These are phyloP conservation scores for Drosophila ezoana DNA, from an alignment of 2,888 invertebrate species.

Conservation along the genomic window DNA sequence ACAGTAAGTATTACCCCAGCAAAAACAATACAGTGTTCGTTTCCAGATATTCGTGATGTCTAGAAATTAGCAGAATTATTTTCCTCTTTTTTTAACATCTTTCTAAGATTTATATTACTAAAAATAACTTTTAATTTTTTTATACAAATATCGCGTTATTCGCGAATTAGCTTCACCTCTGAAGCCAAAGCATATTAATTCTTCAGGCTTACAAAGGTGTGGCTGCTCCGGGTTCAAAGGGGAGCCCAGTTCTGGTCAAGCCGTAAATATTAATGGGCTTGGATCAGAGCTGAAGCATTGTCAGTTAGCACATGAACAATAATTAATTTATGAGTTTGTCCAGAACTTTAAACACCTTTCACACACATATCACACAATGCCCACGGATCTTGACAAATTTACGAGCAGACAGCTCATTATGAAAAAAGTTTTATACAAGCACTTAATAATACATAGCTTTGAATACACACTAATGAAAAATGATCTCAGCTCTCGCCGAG, in stretches of 20 bases:
- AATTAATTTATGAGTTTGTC: constrained; percentile 70
- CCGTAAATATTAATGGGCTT: constrained; percentile 42
- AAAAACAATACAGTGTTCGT: background rate
- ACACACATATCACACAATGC: constrained; percentile 23
- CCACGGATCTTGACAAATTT: constrained; percentile 63
- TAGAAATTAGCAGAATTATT: too few relatives aligned
- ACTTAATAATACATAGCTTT: constrained; percentile 21
- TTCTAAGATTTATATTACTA: too few relatives aligned
- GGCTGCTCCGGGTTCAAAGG: constrained; percentile 37
- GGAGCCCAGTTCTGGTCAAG: constrained; percentile 8
- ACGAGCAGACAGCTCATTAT: constrained; percentile 71
- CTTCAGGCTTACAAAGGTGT: background rate
- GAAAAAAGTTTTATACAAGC: constrained; percentile 58
- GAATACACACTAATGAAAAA: constrained; percentile 35
- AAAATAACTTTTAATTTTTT: background rate
- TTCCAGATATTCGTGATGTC: too few relatives aligned
- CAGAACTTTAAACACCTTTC: constrained; percentile 32
- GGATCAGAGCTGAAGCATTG: constrained; percentile 35
- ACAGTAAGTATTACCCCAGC: constrained; percentile 88
- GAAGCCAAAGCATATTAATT: background rate
- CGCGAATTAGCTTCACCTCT: background rate
- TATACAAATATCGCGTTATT: too few relatives aligned
- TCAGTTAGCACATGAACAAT: constrained; percentile 64
- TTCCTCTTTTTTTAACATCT: too few relatives aligned
- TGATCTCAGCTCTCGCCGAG: constrained; percentile 40